Evolutionary conservation across 2,888 invertebrate genomes (phyloP).

Genomic region (Fissipunctia ypsillon): DNA sequence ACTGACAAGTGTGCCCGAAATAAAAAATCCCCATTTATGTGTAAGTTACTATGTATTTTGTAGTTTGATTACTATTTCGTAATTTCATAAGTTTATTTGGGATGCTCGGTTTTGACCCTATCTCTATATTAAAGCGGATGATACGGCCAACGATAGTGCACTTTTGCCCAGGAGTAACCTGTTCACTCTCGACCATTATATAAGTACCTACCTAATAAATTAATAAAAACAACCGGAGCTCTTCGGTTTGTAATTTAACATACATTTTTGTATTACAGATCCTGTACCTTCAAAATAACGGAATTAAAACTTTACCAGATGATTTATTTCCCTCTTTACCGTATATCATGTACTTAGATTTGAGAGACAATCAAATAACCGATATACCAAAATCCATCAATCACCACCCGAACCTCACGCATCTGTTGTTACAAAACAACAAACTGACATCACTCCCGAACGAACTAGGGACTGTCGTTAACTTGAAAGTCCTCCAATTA

Average conservation of each 20-base stretch:
- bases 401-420: constrained; percentile 90
- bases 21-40: constrained; percentile 74
- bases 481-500: constrained; percentile 91
- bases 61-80: background rate
- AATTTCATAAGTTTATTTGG: background rate
- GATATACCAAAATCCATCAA: constrained; percentile 90
- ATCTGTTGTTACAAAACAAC: constrained; percentile 92
- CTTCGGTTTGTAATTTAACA: background rate
- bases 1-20: constrained; percentile 74
- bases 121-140: too few relatives aligned
- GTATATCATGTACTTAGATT: constrained; percentile 91
- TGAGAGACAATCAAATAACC: constrained; percentile 91
- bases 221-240: background rate
- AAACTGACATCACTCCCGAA: constrained; percentile 90
- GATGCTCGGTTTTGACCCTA: background rate
- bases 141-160: background rate
- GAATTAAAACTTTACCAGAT: constrained; percentile 88
- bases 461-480: constrained; percentile 91
- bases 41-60: too few relatives aligned
- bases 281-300: constrained; percentile 89
- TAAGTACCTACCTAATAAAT: background rate
- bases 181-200: too few relatives aligned
- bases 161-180: background rate
- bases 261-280: constrained; percentile 76
- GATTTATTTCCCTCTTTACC: constrained; percentile 90